Evolutionary conservation across 2,797 vertebrate species (phyloP).

Genomic region (Helicolenus hilgendorfi): DNA sequence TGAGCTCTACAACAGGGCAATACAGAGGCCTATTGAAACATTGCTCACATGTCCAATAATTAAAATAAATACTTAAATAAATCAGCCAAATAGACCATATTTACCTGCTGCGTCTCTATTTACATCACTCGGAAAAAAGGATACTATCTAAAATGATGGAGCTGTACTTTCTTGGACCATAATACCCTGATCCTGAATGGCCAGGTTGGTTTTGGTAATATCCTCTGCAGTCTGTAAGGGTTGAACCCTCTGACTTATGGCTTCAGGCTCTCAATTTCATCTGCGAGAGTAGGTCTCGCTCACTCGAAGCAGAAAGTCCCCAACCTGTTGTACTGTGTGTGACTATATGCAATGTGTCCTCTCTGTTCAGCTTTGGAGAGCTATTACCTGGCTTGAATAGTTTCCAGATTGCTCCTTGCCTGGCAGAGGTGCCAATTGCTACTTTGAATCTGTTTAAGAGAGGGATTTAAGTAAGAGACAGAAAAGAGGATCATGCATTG

Average conservation of each 20-base stretch:
- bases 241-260: constrained; percentile 61
- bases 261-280: constrained; percentile 58
- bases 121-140: neutral
- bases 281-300: constrained; percentile 27
- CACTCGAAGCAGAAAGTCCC: constrained; percentile 30
- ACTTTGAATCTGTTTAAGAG: constrained; percentile 79
- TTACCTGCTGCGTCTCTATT: neutral
- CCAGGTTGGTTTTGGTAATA: constrained; percentile 45
- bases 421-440: constrained; percentile 66
- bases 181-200: constrained; percentile 37
- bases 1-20: neutral
- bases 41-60: neutral
- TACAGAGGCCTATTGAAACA: neutral
- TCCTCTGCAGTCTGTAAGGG: constrained; percentile 54
- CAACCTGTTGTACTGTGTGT: constrained; percentile 53
- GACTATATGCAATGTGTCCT: constrained; percentile 38
- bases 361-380: constrained; percentile 32
- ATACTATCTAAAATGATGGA: constrained; percentile 8
- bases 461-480: constrained; percentile 47
- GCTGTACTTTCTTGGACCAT: constrained; percentile 10
- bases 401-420: constrained; percentile 74
- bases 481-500: neutral
- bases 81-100: neutral
- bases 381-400: constrained; percentile 59
- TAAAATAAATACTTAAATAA: neutral